Conservation (phyloP, 2,888 invertebrate species). For the Palloptera scutellata region DNA sequence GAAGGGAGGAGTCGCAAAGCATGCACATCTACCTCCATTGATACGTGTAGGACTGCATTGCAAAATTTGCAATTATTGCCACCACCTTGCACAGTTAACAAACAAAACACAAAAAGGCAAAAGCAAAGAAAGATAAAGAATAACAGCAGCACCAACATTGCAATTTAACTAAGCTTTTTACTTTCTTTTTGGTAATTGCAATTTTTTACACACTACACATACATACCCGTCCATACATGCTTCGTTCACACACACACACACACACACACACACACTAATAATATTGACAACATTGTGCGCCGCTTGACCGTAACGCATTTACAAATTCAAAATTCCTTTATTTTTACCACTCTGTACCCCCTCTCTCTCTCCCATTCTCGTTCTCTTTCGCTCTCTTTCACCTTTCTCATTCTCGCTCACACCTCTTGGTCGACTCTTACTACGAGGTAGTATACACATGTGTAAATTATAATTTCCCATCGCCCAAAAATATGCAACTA, state of each 20-base stretch:
- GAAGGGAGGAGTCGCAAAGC: conserved; percentile 2
- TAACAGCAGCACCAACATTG: conserved; percentile 26
- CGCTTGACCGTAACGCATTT: conserved; percentile 22
- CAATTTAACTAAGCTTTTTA: conserved; percentile 30
- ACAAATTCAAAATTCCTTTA: conserved; percentile 17
- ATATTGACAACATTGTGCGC: background rate
- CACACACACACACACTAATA: background rate
- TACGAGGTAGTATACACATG: no score
- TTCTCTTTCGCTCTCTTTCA: no score
- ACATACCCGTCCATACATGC: background rate
- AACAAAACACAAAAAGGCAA: background rate
- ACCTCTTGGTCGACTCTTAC: no score
- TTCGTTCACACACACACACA: background rate
- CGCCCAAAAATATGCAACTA: background rate
- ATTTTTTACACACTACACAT: conserved; percentile 14
- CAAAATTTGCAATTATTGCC: conserved; percentile 47
- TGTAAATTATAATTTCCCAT: background rate
- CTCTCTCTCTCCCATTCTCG: background rate
- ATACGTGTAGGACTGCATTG: no score
- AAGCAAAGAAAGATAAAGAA: background rate
- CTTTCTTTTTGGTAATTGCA: conserved; percentile 36
- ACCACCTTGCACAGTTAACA: background rate
- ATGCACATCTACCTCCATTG: background rate
- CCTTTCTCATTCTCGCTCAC: no score
- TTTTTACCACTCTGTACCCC: conserved; percentile 3